These are phyloP conservation scores for Pygocentrus nattereri DNA, from an alignment of 2,797 vertebrate genomes.

Conservation along the genomic window DNA sequence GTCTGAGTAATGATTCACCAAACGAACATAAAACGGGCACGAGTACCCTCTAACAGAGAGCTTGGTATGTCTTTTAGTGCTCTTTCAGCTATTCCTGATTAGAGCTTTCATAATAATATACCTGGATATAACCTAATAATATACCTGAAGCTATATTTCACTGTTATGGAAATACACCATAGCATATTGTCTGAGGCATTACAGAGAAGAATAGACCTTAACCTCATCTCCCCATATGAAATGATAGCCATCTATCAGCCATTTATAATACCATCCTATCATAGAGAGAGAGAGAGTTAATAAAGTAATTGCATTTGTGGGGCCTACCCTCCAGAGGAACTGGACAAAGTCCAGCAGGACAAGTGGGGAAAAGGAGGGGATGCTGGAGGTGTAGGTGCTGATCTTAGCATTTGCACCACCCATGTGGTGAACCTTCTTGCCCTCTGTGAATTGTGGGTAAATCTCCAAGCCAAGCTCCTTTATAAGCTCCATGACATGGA, in stretches of 20 bases:
- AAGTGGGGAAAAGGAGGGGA: slow-evolving; percentile 69
- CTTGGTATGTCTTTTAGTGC: neutral
- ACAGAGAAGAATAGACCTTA: neutral
- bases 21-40: neutral
- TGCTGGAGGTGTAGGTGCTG: slow-evolving; percentile 68
- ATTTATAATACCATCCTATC: neutral
- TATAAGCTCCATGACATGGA: slow-evolving; percentile 76
- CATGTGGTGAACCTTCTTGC: slow-evolving; percentile 77
- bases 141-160: neutral
- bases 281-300: neutral
- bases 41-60: neutral
- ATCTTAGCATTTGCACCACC: slow-evolving; percentile 70
- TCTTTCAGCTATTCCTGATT: neutral
- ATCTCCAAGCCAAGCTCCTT: slow-evolving; percentile 75
- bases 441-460: slow-evolving; percentile 72
- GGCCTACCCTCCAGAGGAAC: slow-evolving; percentile 74
- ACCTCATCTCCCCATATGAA: slow-evolving; percentile 12
- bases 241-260: neutral
- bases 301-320: slow-evolving; percentile 17
- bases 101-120: neutral
- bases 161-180: neutral
- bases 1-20: neutral
- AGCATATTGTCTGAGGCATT: neutral
- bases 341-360: slow-evolving; percentile 72
- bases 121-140: too few relatives aligned